phyloP scores from a whole-genome alignment of 2,888 invertebrate species.

The Sericinus montela region DNA sequence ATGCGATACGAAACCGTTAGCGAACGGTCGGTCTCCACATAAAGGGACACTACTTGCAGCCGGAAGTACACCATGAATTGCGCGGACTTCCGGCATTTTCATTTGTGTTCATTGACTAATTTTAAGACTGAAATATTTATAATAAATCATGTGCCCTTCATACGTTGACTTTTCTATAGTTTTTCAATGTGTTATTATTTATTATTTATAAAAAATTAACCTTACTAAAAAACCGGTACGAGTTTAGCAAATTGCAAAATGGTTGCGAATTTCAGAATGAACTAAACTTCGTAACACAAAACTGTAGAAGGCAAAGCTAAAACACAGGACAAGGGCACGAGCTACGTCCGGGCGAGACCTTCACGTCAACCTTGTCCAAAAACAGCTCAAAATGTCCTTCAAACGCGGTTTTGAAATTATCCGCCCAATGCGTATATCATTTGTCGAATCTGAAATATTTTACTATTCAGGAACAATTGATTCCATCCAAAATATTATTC shows the following conservation, averaged over 20 bases:
- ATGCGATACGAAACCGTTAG: conserved; percentile 48
- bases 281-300: not conserved
- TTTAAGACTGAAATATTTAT: conserved; percentile 16
- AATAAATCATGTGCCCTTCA: conserved; percentile 10
- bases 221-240: too few species aligned
- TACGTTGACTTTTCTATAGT: conserved; percentile 6
- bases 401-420: conserved; percentile 1
- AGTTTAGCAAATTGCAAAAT: too few species aligned
- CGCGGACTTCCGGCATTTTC: conserved; percentile 51
- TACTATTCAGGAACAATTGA: not conserved
- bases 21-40: conserved; percentile 51
- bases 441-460: not conserved
- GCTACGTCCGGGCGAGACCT: conserved; percentile 45
- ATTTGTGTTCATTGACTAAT: conserved; percentile 24
- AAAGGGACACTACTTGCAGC: conserved; percentile 43
- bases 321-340: conserved; percentile 40
- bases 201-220: too few species aligned
- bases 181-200: too few species aligned
- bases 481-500: too few species aligned
- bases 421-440: not conserved
- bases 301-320: not conserved
- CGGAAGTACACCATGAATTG: conserved; percentile 55
- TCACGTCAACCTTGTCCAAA: conserved; percentile 43
- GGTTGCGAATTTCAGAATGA: too few species aligned
- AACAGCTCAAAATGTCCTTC: conserved; percentile 40